phyloP scores from a whole-genome alignment of 2,113 vertebrate species.

The Puntigrus tetrazona region DNA sequence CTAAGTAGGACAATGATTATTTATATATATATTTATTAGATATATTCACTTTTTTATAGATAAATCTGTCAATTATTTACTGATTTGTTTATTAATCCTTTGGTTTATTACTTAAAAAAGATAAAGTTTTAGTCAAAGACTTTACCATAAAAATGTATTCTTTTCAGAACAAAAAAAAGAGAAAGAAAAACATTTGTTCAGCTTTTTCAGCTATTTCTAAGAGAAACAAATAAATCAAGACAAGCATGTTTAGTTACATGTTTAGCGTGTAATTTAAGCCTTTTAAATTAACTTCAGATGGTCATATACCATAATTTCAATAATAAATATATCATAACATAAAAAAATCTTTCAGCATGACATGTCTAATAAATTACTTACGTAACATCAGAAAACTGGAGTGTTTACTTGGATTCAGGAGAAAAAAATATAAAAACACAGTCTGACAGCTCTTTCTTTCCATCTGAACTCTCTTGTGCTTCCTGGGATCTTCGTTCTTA shows the following conservation, averaged over 20 bases:
- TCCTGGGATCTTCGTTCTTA: conserved; percentile 32
- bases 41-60: too few relatives aligned
- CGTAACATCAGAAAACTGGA: background rate
- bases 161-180: too few relatives aligned
- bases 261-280: background rate
- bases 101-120: too few relatives aligned
- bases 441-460: background rate
- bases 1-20: background rate
- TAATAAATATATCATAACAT: background rate
- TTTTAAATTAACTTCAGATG: background rate
- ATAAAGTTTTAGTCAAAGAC: too few relatives aligned
- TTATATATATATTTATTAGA: too few relatives aligned
- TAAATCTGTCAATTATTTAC: too few relatives aligned
- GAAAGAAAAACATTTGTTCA: too few relatives aligned
- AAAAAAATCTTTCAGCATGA: background rate
- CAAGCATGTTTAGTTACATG: background rate
- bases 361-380: conserved; percentile 1
- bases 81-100: too few relatives aligned
- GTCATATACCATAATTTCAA: background rate
- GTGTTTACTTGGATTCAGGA: background rate
- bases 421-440: background rate
- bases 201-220: background rate
- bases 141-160: too few relatives aligned
- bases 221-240: background rate
- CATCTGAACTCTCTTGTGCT: conserved; percentile 28